Evolutionary conservation across 2,797 vertebrate species (phyloP), one percentile per base, ranked within the genome.

Genomic region (Picus viridis): DNA sequence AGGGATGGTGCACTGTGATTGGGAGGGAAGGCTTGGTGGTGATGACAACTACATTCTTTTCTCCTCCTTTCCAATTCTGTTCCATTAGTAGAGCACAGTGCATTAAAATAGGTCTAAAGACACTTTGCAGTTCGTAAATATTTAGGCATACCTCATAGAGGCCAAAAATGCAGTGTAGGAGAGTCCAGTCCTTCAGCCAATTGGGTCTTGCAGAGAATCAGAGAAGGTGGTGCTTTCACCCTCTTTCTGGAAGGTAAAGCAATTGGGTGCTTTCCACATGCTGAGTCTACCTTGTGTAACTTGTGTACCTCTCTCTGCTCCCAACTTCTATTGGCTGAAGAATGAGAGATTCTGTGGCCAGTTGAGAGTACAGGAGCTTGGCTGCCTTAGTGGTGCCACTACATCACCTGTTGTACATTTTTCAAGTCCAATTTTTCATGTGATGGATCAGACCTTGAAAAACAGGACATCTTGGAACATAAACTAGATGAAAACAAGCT

Each of bases 401-500:
- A 32, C 2, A 19, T 88, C 3, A 6, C 86, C 92, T 81, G 39
- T 24, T 49, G 36, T 74, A 14, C 32, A 6, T 74, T 83, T 74
- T 80, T 91, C 15, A 91, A 90, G 73, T 86, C 54, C 10, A 2
- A 64, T 88, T 89, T 88, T 89, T n/a, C 83, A 94, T 81, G 76
- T 94, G 84, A 96, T 65, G 94, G 90, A 94, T 96, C 81, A 92
- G 84, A 83, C 41, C 85, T 96, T 96, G 85, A 96, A 96, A 97
- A 96, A 87, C 83, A 96, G 93, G 92, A 83, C 1, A 1, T 77
- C 95, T 96, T 83, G 84, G 95, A 97, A 94, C 90, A 87, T 79
- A 97, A 96, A 92, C 78, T 96, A 91, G 88, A 96, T 96, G 94
- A 95, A 97, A 97, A 97, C 82, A 97, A 97, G 72, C 95, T 97